Evolutionary conservation across 2,113 vertebrate species (phyloP).

Genomic region (Nymphicus hollandicus): DNA sequence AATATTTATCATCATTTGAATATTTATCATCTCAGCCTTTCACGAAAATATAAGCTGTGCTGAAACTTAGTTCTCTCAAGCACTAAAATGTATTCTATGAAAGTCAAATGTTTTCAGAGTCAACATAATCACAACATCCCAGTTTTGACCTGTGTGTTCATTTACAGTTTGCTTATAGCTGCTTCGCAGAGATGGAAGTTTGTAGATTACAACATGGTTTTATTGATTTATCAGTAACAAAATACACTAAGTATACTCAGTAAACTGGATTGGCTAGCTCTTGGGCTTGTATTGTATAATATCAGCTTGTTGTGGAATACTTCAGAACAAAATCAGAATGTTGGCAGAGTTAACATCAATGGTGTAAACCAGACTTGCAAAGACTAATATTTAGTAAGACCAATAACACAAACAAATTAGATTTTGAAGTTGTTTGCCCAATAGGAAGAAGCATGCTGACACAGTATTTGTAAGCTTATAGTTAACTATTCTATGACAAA

Average conservation of each 20-base stretch:
- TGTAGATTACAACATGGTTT: constrained; percentile 73
- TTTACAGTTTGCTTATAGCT: constrained; percentile 79
- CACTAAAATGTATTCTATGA: constrained; percentile 64
- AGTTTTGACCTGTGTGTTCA: constrained; percentile 73
- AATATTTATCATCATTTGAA: constrained; percentile 68
- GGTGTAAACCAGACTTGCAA: constrained; percentile 62
- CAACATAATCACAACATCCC: constrained; percentile 73
- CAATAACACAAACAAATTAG: constrained; percentile 73
- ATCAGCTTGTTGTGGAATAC: constrained; percentile 74
- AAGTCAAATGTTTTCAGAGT: constrained; percentile 78
- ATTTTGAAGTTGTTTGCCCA: constrained; percentile 67
- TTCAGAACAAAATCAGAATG: constrained; percentile 71
- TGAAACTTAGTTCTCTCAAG: constrained; percentile 57
- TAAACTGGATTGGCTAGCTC: constrained; percentile 68
- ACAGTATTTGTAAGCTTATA: constrained; percentile 60
- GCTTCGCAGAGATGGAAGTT: constrained; percentile 74
- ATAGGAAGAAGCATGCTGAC: constrained; percentile 60
- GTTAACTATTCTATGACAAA: constrained; percentile 62
- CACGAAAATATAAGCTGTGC: constrained; percentile 34
- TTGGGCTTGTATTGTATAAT: constrained; percentile 58
- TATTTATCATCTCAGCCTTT: constrained; percentile 58
- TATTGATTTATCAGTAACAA: constrained; percentile 80
- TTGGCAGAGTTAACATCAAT: constrained; percentile 67
- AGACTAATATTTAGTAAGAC: constrained; percentile 78
- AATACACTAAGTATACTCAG: constrained; percentile 72